Evolutionary conservation across 2,797 vertebrate genomes (phyloP).

Genomic region (Leucoraja ocellata): DNA sequence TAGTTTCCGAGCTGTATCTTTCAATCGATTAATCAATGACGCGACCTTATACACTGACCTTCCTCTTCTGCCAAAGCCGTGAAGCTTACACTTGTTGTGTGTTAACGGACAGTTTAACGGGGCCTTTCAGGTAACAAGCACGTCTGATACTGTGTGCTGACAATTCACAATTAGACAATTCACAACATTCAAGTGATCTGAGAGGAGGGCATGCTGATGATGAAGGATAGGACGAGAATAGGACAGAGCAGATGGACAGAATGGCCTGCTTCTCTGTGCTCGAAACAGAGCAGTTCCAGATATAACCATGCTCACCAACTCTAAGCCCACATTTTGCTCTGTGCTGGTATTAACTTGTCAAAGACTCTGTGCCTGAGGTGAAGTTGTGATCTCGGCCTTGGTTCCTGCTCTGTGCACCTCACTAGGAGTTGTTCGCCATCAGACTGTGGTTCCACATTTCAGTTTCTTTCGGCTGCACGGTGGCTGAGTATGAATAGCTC

Average conservation of each 20-base stretch:
- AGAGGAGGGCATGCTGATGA: neutral
- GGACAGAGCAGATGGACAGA: neutral
- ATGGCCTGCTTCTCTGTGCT: neutral
- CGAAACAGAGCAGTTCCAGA: too few species aligned
- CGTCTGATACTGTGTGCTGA: neutral
- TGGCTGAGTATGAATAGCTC: slow-evolving; percentile 56
- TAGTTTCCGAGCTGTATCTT: too few species aligned
- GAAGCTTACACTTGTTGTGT: neutral
- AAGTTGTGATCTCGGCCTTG: slow-evolving; percentile 42
- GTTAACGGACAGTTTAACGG: neutral
- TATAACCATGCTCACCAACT: neutral
- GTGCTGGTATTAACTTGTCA: neutral
- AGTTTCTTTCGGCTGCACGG: slow-evolving; percentile 59
- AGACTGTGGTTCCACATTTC: slow-evolving; percentile 57
- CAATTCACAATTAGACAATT: too few species aligned
- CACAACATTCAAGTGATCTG: too few species aligned
- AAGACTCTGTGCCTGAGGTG: neutral
- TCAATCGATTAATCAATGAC: too few species aligned
- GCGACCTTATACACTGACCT: too few species aligned
- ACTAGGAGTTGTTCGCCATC: slow-evolving; percentile 45
- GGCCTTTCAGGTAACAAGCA: neutral
- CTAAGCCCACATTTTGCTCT: neutral
- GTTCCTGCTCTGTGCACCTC: slow-evolving; percentile 50
- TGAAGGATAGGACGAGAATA: neutral
- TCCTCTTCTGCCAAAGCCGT: neutral